Conservation (phyloP, 2,888 invertebrate genomes). For the Tolmerus cingulatus region DNA sequence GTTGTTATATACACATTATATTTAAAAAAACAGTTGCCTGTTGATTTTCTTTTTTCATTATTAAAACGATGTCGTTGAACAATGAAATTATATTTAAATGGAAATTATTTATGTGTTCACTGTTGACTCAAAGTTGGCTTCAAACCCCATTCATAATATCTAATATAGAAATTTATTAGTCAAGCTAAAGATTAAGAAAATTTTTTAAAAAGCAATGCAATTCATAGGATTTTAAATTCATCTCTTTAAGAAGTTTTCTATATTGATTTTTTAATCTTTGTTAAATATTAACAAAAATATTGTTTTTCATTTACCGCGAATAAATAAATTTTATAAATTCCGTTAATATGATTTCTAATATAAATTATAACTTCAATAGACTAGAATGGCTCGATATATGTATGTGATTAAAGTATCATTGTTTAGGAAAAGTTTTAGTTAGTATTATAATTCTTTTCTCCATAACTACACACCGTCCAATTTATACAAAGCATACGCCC, state of each 20-base stretch:
- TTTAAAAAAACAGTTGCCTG: not conserved
- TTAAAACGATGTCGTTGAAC: not conserved
- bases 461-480: not conserved
- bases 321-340: not conserved
- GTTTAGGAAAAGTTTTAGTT: not conserved
- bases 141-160: constrained; percentile 25
- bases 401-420: not conserved
- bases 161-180: not conserved
- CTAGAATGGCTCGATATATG: not conserved
- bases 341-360: not conserved
- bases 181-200: not conserved
- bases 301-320: not conserved
- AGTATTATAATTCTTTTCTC: not conserved
- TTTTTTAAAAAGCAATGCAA: not conserved
- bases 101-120: constrained; percentile 20
- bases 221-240: not conserved
- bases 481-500: not conserved
- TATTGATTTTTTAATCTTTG: not conserved
- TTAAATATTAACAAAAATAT: not conserved
- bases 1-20: constrained; percentile 19
- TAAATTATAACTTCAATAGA: not conserved
- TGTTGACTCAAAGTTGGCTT: constrained; percentile 33
- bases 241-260: not conserved
- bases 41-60: not conserved
- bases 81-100: constrained; percentile 8